phyloP scores from a whole-genome alignment of 2,113 vertebrate genomes.

The Gopherus evgoodei region DNA sequence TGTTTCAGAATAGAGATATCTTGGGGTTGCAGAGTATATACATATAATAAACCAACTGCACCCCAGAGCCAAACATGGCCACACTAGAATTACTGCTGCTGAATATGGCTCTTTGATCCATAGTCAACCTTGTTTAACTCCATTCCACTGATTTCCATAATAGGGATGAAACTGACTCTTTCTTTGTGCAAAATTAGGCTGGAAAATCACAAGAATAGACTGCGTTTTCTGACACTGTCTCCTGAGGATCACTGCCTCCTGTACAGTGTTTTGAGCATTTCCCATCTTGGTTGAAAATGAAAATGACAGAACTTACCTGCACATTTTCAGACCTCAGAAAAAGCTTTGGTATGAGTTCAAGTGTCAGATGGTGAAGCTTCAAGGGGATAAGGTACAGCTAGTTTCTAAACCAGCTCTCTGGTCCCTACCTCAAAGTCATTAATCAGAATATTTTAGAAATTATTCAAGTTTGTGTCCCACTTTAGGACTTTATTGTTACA shows the following conservation, averaged over 20 bases:
- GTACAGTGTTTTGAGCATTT: neutral
- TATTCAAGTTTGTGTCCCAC: neutral
- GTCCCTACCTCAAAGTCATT: neutral
- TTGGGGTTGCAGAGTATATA: neutral
- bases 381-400: neutral
- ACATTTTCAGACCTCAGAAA: neutral
- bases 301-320: neutral
- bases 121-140: neutral
- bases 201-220: neutral
- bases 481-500: neutral
- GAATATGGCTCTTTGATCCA: neutral
- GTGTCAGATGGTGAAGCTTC: neutral
- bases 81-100: neutral
- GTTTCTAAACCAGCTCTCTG: neutral
- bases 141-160: neutral
- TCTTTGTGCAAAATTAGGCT: neutral
- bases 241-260: neutral
- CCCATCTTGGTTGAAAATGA: neutral
- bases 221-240: neutral
- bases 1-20: neutral
- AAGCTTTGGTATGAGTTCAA: neutral
- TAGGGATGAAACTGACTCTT: neutral
- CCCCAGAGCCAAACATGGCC: neutral
- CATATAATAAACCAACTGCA: neutral
- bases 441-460: neutral